These are phyloP conservation scores for Drosophila santomea DNA, from an alignment of 1,140 invertebrate species.

Conservation along the genomic window DNA sequence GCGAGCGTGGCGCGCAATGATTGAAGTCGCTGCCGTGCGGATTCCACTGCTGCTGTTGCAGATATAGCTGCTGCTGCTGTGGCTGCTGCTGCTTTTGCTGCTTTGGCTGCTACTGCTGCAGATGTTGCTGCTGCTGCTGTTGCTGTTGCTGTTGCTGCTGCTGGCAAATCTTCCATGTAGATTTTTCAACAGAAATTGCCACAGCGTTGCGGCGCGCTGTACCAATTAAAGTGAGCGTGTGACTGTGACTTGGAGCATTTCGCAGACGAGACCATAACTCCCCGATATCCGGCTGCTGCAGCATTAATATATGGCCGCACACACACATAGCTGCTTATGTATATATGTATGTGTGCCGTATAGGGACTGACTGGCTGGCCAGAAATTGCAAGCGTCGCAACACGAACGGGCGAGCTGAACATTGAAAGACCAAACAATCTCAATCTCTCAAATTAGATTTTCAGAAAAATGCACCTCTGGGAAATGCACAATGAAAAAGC, in stretches of 20 bases:
- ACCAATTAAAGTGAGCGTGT: constrained; percentile 78
- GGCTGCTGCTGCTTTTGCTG: constrained; percentile 19
- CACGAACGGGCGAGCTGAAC: constrained; percentile 52
- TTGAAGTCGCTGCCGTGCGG: constrained; percentile 76
- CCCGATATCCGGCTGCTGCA: constrained; percentile 64
- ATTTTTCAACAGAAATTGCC: constrained; percentile 76
- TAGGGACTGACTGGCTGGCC: constrained; percentile 35
- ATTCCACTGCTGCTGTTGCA: constrained; percentile 55
- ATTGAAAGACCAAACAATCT: constrained; percentile 84
- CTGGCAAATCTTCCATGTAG: constrained; percentile 58
- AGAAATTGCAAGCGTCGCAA: constrained; percentile 79
- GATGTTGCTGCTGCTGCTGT: constrained; percentile 40
- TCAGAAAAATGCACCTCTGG: constrained; percentile 84
- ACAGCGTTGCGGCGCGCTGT: constrained; percentile 69
- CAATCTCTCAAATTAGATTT: constrained; percentile 84
- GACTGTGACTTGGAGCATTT: constrained; percentile 46
- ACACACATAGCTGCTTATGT: constrained; percentile 3
- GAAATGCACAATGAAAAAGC: constrained; percentile 84
- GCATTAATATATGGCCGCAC: constrained; percentile 48
- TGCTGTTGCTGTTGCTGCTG: constrained; percentile 36
- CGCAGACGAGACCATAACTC: constrained; percentile 69
- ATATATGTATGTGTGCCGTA: constrained; percentile 10
- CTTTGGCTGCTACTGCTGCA: constrained; percentile 20
- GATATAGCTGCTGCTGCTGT: constrained; percentile 20
- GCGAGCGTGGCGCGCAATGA: constrained; percentile 75